Evolutionary conservation across 2,888 invertebrate species (phyloP).

Genomic region (Erebia ligea): DNA sequence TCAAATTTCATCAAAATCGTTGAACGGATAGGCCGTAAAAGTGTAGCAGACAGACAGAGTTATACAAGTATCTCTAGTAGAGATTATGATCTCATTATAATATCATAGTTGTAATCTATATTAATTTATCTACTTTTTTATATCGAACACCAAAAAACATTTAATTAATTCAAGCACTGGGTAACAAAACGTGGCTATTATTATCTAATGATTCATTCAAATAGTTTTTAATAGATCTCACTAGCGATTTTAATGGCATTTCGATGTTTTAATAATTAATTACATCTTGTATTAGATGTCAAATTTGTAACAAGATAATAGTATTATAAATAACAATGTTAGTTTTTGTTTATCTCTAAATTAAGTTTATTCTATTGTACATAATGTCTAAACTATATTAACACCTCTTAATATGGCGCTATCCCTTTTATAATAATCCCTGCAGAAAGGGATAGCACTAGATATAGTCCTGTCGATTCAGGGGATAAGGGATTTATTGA

Average conservation of each 20-base stretch:
- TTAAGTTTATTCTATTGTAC: no score
- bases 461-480: no score
- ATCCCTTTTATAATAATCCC: no score
- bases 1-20: no score
- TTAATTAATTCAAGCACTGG: neutral
- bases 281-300: neutral
- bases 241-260: neutral
- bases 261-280: constrained; percentile 1
- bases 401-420: neutral
- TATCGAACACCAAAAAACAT: neutral
- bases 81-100: no score
- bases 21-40: no score
- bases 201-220: neutral
- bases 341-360: neutral
- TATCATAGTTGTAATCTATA: neutral
- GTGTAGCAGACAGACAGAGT: no score
- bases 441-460: no score
- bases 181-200: neutral
- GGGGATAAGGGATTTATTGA: no score
- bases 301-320: neutral
- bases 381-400: neutral
- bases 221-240: neutral
- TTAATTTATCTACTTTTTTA: neutral
- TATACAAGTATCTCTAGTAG: no score
- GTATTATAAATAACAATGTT: neutral